These are phyloP conservation scores for Ivindomyrus marchei DNA, from an alignment of 2,113 vertebrate species.

Conservation along the genomic window DNA sequence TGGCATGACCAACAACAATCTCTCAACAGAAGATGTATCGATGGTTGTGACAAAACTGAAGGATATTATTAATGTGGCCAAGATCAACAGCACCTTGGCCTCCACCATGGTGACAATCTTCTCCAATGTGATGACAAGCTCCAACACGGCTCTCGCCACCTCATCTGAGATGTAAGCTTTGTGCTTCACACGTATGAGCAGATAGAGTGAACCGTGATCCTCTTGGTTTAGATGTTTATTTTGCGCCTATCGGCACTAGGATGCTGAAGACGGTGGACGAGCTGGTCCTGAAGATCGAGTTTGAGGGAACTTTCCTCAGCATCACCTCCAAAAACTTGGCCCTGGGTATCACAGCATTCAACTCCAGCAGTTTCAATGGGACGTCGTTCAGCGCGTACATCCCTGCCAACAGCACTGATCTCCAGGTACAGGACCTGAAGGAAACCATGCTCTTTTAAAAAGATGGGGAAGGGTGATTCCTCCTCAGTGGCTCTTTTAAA, in stretches of 20 bases:
- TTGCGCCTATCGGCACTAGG: slow-evolving; percentile 45
- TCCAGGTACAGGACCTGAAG: slow-evolving; percentile 65
- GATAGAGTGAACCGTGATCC: not conserved
- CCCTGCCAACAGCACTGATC: slow-evolving; percentile 63
- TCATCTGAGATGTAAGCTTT: slow-evolving; percentile 75
- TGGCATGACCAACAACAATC: slow-evolving; percentile 67
- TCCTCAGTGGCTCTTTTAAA: not conserved
- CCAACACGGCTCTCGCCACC: slow-evolving; percentile 60
- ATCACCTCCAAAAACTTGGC: slow-evolving; percentile 78
- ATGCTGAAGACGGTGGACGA: slow-evolving; percentile 84
- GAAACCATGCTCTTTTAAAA: not conserved
- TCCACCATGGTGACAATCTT: slow-evolving; percentile 80
- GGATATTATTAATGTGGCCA: slow-evolving; percentile 75
- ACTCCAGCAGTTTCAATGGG: slow-evolving; percentile 61
- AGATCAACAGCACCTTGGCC: slow-evolving; percentile 76
- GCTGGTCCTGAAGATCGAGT: slow-evolving; percentile 81
- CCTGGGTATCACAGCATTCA: slow-evolving; percentile 72
- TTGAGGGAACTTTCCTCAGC: slow-evolving; percentile 66
- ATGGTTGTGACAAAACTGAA: slow-evolving; percentile 78
- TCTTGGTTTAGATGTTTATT: not conserved
- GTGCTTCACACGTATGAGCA: not conserved
- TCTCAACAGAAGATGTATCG: slow-evolving; percentile 76
- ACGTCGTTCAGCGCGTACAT: slow-evolving; percentile 77
- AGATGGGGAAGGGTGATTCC: not conserved
- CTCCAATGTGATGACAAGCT: slow-evolving; percentile 86